Evolutionary conservation across 2,113 vertebrate species (phyloP).

Genomic region (Geothlypis trichas): DNA sequence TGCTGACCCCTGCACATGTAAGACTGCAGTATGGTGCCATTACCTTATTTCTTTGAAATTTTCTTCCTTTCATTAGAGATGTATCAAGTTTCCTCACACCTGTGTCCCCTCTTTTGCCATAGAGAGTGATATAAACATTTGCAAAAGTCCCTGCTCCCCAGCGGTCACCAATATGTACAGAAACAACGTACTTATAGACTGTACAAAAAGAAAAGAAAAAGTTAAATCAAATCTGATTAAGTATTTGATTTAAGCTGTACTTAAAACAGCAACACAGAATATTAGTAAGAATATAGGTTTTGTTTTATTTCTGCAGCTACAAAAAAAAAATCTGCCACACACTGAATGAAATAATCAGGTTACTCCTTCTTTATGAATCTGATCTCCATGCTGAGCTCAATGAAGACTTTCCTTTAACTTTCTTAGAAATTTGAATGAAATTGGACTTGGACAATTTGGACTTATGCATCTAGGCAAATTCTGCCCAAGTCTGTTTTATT

Average conservation of each 20-base stretch:
- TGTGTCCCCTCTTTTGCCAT: slow-evolving; percentile 66
- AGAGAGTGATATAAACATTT: slow-evolving; percentile 60
- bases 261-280: not conserved
- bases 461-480: not conserved
- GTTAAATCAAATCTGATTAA: not conserved
- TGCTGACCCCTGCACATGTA: not conserved
- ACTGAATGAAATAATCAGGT: not conserved
- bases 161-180: slow-evolving; percentile 30
- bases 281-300: not conserved
- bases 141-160: slow-evolving; percentile 73
- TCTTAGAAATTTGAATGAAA: not conserved
- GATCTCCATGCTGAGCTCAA: not conserved
- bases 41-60: slow-evolving; percentile 70
- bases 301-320: not conserved
- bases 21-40: not conserved
- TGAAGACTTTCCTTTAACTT: not conserved
- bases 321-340: not conserved
- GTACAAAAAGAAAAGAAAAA: not conserved
- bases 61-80: slow-evolving; percentile 43
- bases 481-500: not conserved
- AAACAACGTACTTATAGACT: slow-evolving; percentile 67
- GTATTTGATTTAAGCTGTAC: not conserved
- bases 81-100: slow-evolving; percentile 53
- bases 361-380: not conserved
- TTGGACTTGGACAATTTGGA: not conserved